These are phyloP conservation scores for Piprites chloris DNA, from an alignment of 2,113 vertebrate species.

Conservation along the genomic window DNA sequence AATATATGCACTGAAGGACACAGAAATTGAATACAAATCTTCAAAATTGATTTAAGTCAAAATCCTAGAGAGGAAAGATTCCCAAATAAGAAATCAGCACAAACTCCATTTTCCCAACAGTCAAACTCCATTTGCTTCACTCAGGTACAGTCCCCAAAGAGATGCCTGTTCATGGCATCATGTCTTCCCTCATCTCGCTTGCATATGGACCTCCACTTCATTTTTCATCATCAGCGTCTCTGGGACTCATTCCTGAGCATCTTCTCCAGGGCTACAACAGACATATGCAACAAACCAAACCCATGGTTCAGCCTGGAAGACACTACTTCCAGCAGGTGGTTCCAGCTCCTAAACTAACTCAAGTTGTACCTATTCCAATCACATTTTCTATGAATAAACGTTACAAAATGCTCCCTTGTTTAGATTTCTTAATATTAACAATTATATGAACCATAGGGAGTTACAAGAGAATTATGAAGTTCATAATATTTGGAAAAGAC, in stretches of 20 bases:
- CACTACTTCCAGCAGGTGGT: not conserved
- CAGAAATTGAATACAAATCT: not conserved
- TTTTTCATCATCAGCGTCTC: not conserved
- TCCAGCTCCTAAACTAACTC: not conserved
- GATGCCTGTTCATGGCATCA: fast-evolving
- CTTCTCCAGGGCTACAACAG: not conserved
- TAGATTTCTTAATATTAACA: not conserved
- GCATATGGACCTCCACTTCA: not conserved
- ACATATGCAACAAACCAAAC: not conserved
- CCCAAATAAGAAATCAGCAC: not conserved
- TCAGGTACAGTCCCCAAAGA: not conserved
- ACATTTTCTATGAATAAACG: not conserved
- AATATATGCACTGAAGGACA: not conserved
- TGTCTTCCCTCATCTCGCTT: not conserved
- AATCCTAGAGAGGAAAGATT: not conserved
- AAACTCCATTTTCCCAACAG: not conserved
- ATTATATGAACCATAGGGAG: not conserved
- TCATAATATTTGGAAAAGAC: not conserved
- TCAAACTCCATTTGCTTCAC: not conserved
- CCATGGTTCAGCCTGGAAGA: not conserved
- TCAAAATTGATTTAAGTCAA: not conserved
- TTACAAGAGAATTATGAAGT: not conserved
- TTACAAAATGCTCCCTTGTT: not conserved
- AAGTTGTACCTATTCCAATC: not conserved
- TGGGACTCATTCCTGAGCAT: not conserved